Conservation (phyloP, 2,888 invertebrate species). For the Cephus sareptanus region DNA sequence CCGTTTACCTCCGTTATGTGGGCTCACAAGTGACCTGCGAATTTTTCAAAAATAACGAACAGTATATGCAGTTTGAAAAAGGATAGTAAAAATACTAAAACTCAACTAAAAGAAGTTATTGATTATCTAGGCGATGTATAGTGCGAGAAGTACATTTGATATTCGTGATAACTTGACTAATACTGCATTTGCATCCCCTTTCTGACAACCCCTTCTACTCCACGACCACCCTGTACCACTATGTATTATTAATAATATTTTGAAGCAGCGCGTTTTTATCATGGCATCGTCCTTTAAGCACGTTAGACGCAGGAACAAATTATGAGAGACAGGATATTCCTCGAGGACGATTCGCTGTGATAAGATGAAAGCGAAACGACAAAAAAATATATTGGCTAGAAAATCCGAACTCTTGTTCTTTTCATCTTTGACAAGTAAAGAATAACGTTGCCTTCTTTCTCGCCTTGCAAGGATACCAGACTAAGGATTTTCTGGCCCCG, state of each 20-base stretch:
- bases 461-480: not conserved
- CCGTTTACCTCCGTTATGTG: not conserved
- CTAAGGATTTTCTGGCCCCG: not conserved
- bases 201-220: not conserved
- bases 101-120: not conserved
- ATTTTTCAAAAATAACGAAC: not conserved
- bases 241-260: not conserved
- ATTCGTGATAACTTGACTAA: not conserved
- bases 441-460: not conserved
- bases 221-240: not conserved
- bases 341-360: not conserved
- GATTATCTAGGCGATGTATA: not conserved
- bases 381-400: not conserved
- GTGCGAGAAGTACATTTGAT: not conserved
- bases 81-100: not conserved
- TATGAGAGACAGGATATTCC: not conserved
- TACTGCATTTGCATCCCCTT: not conserved
- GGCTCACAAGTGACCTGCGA: not conserved
- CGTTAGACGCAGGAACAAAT: not conserved
- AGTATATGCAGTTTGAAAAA: not conserved
- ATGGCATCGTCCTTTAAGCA: not conserved
- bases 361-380: not conserved
- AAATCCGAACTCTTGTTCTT: not conserved
- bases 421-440: not conserved
- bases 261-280: not conserved